phyloP scores from a whole-genome alignment of 2,797 vertebrate genomes.

The Sus cebifrons region DNA sequence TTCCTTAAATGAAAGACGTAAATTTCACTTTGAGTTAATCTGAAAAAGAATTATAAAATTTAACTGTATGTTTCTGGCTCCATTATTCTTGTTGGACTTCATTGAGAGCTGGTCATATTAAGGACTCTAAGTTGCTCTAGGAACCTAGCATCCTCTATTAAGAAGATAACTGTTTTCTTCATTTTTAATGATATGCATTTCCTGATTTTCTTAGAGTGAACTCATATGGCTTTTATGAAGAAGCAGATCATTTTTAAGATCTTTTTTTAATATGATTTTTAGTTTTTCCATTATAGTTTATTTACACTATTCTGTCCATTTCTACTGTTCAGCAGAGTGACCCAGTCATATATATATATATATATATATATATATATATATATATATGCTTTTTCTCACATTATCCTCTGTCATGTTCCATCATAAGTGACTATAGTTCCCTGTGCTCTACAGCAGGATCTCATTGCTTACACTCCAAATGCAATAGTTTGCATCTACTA shows the following conservation, averaged over 20 bases:
- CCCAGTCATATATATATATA: no score
- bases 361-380: no score
- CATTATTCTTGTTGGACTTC: conserved; percentile 8
- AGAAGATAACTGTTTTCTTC: conserved; percentile 39
- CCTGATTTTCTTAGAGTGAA: conserved; percentile 4
- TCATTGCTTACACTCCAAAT: no score
- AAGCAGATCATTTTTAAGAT: background rate
- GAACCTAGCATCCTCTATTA: background rate
- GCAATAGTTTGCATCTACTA: no score
- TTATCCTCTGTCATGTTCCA: no score
- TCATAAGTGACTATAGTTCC: no score
- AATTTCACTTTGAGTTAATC: conserved; percentile 51
- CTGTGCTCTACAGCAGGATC: no score
- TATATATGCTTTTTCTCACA: no score
- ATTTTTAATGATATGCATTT: background rate
- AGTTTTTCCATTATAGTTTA: no score
- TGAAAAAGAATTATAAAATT: conserved; percentile 58
- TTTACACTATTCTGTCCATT: no score
- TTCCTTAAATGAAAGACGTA: conserved; percentile 49
- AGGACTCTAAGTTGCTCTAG: background rate
- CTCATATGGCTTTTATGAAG: background rate
- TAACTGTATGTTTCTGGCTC: conserved; percentile 52
- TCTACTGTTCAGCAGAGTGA: no score
- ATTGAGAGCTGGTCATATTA: background rate
- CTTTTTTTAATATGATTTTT: no score